phyloP scores from a whole-genome alignment of 2,113 vertebrate genomes.

The Pomatostomus ruficeps region DNA sequence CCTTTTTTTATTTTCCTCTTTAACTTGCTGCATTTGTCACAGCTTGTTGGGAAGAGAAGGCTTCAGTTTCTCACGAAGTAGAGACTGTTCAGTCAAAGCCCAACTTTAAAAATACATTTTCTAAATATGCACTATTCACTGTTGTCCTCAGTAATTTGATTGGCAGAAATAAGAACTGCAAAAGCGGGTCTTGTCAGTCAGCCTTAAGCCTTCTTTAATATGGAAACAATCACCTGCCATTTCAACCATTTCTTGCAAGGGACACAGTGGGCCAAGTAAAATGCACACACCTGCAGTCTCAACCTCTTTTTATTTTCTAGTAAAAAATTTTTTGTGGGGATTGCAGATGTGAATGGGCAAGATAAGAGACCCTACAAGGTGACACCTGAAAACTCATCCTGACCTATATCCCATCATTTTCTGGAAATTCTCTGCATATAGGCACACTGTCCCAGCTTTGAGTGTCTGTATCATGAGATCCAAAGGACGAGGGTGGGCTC shows the following conservation, averaged over 20 bases:
- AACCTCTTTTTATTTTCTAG: not conserved
- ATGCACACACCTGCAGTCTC: not conserved
- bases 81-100: not conserved
- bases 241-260: not conserved
- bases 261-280: not conserved
- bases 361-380: not conserved
- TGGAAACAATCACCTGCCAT: not conserved
- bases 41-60: not conserved
- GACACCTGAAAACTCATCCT: not conserved
- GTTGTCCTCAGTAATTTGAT: constrained; percentile 18
- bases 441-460: not conserved
- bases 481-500: fast-evolving
- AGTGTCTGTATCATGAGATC: not conserved
- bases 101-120: constrained; percentile 49
- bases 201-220: not conserved
- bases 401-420: not conserved
- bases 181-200: constrained; percentile 33
- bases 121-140: constrained; percentile 43
- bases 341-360: not conserved
- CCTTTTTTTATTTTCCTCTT: not conserved
- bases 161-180: constrained; percentile 28
- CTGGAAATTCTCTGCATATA: not conserved
- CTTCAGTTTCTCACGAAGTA: constrained; percentile 5
- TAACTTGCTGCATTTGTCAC: not conserved
- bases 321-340: not conserved